Conservation (phyloP, 2,888 invertebrate genomes). For the Caenorhabditis sp. region DNA sequence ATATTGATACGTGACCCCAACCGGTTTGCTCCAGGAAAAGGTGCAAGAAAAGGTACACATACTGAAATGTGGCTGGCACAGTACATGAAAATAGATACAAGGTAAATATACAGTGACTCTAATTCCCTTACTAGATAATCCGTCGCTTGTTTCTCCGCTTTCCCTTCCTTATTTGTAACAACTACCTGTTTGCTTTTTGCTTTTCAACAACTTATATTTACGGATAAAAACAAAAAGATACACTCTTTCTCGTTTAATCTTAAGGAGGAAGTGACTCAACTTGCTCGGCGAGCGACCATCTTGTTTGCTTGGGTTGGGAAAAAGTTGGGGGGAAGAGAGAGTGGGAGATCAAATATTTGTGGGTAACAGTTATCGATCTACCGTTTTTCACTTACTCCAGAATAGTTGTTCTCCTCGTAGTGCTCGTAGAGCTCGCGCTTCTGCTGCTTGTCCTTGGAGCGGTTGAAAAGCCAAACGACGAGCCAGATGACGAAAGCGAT, state of each 20-base stretch:
- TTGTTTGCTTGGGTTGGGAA: conserved; percentile 11
- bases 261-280: conserved; percentile 43
- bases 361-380: too few relatives aligned
- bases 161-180: too few relatives aligned
- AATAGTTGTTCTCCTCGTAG: conserved; percentile 57
- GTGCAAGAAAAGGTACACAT: conserved; percentile 28
- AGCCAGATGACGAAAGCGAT: conserved; percentile 65
- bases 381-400: conserved; percentile 37
- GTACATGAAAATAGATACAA: conserved; percentile 1
- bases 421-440: conserved; percentile 59
- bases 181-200: too few relatives aligned
- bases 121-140: too few relatives aligned
- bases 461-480: conserved; percentile 69
- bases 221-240: conserved; percentile 34
- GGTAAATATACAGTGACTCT: too few relatives aligned
- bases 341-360: conserved; percentile 3
- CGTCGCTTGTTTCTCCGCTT: too few relatives aligned
- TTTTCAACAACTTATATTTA: too few relatives aligned
- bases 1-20: conserved; percentile 30
- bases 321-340: conserved; percentile 11
- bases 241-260: neutral
- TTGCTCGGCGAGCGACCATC: neutral
- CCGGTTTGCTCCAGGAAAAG: conserved; percentile 34
- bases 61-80: too few relatives aligned
- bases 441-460: conserved; percentile 63